These are phyloP conservation scores for Brachionus rubens DNA, from an alignment of 1,140 invertebrate genomes.

Conservation along the genomic window DNA sequence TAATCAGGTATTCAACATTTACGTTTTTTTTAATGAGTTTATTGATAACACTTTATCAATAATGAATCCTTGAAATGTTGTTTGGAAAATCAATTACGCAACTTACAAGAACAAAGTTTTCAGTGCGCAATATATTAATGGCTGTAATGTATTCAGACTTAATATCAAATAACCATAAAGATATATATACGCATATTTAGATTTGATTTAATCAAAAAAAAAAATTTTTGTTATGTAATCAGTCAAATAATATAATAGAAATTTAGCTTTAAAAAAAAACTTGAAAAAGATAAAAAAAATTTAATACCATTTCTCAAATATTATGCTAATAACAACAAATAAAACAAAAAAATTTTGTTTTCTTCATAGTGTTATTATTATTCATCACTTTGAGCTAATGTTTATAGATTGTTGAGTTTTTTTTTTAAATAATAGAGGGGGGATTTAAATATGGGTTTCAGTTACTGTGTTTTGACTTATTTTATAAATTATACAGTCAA, in stretches of 20 bases:
- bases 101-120: no score
- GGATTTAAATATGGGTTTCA: no score
- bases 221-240: constrained; percentile 7
- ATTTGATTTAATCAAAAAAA: constrained; percentile 31
- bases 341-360: not conserved
- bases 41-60: no score
- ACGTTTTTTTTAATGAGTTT: no score
- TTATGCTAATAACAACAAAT: constrained; percentile 25
- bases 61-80: no score
- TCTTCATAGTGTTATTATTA: not conserved
- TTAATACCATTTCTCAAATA: constrained; percentile 21
- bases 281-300: not conserved
- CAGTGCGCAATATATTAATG: not conserved
- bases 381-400: not conserved
- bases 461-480: no score
- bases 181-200: not conserved
- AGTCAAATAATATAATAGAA: not conserved
- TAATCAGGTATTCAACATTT: no score
- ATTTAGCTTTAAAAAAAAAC: no score
- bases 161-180: constrained; percentile 11
- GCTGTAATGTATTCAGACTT: not conserved
- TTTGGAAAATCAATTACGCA: no score
- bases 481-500: no score
- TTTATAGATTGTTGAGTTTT: no score
- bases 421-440: no score